Conservation (phyloP, 2,797 vertebrate genomes). For the Anguilla marmorata region DNA sequence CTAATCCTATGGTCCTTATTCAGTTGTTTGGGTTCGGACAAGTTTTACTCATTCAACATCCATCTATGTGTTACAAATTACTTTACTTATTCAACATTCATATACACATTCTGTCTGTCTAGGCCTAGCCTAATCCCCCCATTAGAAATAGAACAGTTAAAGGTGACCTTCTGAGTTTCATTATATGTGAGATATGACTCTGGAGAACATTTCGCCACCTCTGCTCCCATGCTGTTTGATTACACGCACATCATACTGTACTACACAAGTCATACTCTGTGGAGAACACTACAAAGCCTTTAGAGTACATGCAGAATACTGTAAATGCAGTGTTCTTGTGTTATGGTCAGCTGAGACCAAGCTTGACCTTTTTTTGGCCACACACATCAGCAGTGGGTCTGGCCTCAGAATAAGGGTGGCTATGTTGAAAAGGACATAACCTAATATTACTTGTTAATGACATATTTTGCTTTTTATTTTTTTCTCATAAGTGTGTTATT, state of each 20-base stretch:
- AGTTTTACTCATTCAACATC: slow-evolving; percentile 70
- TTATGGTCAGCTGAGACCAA: no score
- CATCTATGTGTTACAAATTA: slow-evolving; percentile 60
- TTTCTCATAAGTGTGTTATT: no score
- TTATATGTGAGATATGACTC: slow-evolving; percentile 50
- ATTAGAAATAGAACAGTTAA: slow-evolving; percentile 59
- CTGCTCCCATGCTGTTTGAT: slow-evolving; percentile 47
- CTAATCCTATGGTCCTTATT: slow-evolving; percentile 66
- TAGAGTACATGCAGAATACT: not conserved
- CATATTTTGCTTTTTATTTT: no score
- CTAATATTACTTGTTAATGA: no score
- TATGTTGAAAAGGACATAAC: no score
- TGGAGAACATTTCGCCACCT: slow-evolving; percentile 45
- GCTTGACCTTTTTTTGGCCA: no score
- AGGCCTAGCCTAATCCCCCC: slow-evolving; percentile 59
- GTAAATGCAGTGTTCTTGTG: not conserved
- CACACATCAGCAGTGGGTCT: no score
- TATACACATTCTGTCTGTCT: slow-evolving; percentile 63
- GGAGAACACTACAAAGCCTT: not conserved
- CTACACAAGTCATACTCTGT: not conserved
- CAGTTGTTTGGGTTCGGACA: slow-evolving; percentile 60
- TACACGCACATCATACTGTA: slow-evolving; percentile 27
- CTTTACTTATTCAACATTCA: slow-evolving; percentile 71
- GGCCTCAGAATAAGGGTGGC: no score
- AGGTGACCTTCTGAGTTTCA: slow-evolving; percentile 67